Evolutionary conservation across 1,140 invertebrate species (phyloP).

Genomic region (Ceratina calcarata): DNA sequence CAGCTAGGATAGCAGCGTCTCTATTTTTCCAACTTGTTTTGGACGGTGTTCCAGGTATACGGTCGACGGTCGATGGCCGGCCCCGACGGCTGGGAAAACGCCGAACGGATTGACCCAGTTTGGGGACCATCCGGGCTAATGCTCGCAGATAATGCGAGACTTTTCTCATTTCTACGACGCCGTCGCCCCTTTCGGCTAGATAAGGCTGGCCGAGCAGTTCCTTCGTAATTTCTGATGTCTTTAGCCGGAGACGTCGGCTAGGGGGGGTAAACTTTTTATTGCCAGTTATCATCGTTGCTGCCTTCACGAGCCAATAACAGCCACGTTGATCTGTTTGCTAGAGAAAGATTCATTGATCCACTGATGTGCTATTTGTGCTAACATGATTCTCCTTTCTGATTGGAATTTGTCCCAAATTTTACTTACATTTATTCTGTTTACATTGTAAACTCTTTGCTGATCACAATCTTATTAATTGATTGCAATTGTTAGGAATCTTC

Average conservation of each 20-base stretch:
- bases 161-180: slow-evolving; percentile 48
- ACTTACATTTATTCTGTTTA: too few species aligned
- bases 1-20: neutral
- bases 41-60: slow-evolving; percentile 48
- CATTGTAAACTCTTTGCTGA: too few species aligned
- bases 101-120: slow-evolving; percentile 52
- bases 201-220: slow-evolving; percentile 13
- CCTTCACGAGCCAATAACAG: slow-evolving; percentile 5
- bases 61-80: slow-evolving; percentile 39
- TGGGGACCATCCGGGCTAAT: slow-evolving; percentile 19
- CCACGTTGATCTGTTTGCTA: slow-evolving; percentile 28
- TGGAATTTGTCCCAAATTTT: too few species aligned
- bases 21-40: slow-evolving; percentile 48
- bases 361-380: neutral
- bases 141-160: slow-evolving; percentile 44
- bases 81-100: slow-evolving; percentile 21
- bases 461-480: too few species aligned
- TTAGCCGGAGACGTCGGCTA: slow-evolving; percentile 13
- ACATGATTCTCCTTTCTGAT: too few species aligned
- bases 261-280: slow-evolving; percentile 34
- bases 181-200: neutral
- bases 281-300: slow-evolving; percentile 32
- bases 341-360: slow-evolving; percentile 11
- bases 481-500: too few species aligned
- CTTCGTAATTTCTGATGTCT: slow-evolving; percentile 43